Evolutionary conservation across 2,797 vertebrate species (phyloP).

Genomic region (Manis crassicaudata): DNA sequence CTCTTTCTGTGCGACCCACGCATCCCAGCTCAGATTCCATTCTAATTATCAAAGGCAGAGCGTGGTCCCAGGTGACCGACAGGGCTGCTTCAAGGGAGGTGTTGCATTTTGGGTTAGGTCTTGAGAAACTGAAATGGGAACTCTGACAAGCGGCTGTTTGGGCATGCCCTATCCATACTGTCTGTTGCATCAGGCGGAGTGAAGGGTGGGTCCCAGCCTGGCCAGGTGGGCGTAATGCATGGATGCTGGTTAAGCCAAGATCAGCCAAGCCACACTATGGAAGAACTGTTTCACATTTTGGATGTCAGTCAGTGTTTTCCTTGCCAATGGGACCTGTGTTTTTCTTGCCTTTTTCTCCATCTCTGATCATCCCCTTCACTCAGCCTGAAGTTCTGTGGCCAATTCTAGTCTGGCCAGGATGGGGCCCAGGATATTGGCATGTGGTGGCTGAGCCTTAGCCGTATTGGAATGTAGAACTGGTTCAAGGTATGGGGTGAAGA

Average conservation of each 20-base stretch:
- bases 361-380: conserved; percentile 62
- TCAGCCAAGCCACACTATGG: conserved; percentile 74
- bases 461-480: conserved; percentile 36
- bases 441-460: conserved; percentile 43
- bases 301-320: conserved; percentile 67
- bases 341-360: conserved; percentile 55
- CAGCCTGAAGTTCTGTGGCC: conserved; percentile 68
- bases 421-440: conserved; percentile 56
- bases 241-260: conserved; percentile 66
- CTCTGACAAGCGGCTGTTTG: neutral
- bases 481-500: neutral
- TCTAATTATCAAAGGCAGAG: neutral
- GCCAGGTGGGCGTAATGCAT: conserved; percentile 72
- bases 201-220: conserved; percentile 42
- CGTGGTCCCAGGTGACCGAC: conserved; percentile 47
- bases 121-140: conserved; percentile 60
- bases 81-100: conserved; percentile 16
- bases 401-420: conserved; percentile 60
- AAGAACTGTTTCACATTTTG: conserved; percentile 74
- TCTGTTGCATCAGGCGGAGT: conserved; percentile 46
- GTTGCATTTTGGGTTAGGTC: neutral
- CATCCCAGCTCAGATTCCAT: conserved; percentile 72
- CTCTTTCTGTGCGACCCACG: conserved; percentile 47
- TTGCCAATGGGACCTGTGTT: conserved; percentile 44
- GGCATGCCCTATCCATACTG: neutral